phyloP scores from a whole-genome alignment of 1,140 invertebrate species.

The Penaeus indicus region DNA sequence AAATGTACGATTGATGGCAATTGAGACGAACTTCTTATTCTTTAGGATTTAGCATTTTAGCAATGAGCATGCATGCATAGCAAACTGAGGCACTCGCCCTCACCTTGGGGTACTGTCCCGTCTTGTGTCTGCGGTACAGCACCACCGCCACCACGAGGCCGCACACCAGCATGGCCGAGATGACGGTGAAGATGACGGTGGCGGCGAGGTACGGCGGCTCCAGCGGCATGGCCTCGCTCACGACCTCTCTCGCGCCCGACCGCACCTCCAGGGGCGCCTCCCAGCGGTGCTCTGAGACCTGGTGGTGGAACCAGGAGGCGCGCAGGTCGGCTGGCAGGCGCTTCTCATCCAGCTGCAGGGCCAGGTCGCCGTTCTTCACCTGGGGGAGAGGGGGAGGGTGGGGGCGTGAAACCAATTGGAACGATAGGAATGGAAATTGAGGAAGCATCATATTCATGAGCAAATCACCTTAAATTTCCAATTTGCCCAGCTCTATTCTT shows the following conservation, averaged over 20 bases:
- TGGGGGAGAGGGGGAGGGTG: background rate
- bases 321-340: slow-evolving; percentile 76
- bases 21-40: too few species aligned
- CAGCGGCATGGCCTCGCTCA: slow-evolving; percentile 76
- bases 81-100: background rate
- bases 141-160: slow-evolving; percentile 79
- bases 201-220: slow-evolving; percentile 80
- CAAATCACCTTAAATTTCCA: background rate
- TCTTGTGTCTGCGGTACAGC: slow-evolving; percentile 74
- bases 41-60: too few species aligned
- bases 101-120: slow-evolving; percentile 66
- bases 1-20: too few species aligned
- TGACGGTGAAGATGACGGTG: slow-evolving; percentile 78
- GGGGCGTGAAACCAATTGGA: background rate
- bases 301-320: slow-evolving; percentile 76
- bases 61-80: too few species aligned
- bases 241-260: slow-evolving; percentile 75
- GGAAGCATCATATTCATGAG: background rate
- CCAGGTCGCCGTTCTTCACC: slow-evolving; percentile 61
- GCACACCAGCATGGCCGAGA: slow-evolving; percentile 81
- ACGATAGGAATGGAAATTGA: background rate
- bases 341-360: slow-evolving; percentile 67
- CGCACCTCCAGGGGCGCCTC: slow-evolving; percentile 1
- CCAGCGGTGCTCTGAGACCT: slow-evolving; percentile 70
- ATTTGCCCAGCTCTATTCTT: too few species aligned